These are phyloP conservation scores for Poecilus cupreus DNA, from an alignment of 2,888 invertebrate species.

Conservation along the genomic window DNA sequence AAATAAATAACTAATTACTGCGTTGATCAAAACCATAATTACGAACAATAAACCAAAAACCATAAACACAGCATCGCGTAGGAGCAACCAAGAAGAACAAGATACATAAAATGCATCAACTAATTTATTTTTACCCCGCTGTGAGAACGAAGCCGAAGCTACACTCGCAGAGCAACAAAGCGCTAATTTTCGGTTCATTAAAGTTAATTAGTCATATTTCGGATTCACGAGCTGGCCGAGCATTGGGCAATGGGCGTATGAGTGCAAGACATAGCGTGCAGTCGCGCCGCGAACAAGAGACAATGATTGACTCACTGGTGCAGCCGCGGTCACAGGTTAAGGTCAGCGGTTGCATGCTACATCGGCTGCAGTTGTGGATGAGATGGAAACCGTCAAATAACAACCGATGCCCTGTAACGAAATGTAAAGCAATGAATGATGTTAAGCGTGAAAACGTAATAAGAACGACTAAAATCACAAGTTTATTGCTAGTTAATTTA, in stretches of 20 bases:
- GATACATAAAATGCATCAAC: background rate
- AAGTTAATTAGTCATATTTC: slow-evolving; percentile 53
- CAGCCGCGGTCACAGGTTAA: slow-evolving; percentile 36
- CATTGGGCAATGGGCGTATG: background rate
- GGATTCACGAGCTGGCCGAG: slow-evolving; percentile 22
- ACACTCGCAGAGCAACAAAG: slow-evolving; percentile 37
- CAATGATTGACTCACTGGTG: slow-evolving; percentile 37
- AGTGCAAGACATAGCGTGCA: background rate
- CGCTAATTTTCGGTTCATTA: slow-evolving; percentile 55
- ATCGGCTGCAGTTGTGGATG: background rate
- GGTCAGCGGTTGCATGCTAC: slow-evolving; percentile 3
- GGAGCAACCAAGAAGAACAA: background rate
- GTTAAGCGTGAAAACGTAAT: background rate
- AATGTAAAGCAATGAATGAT: background rate
- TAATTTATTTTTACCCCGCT: slow-evolving; percentile 48
- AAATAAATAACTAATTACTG: too few species aligned
- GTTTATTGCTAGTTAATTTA: background rate
- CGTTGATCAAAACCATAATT: background rate
- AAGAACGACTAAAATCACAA: background rate
- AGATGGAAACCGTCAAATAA: background rate
- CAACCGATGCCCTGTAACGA: background rate
- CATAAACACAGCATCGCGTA: background rate
- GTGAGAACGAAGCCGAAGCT: slow-evolving; percentile 5
- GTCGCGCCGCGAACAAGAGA: slow-evolving; percentile 8
- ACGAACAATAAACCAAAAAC: background rate